Evolutionary conservation across 2,113 vertebrate genomes (phyloP).

Genomic region (Sapayoa aenigma): DNA sequence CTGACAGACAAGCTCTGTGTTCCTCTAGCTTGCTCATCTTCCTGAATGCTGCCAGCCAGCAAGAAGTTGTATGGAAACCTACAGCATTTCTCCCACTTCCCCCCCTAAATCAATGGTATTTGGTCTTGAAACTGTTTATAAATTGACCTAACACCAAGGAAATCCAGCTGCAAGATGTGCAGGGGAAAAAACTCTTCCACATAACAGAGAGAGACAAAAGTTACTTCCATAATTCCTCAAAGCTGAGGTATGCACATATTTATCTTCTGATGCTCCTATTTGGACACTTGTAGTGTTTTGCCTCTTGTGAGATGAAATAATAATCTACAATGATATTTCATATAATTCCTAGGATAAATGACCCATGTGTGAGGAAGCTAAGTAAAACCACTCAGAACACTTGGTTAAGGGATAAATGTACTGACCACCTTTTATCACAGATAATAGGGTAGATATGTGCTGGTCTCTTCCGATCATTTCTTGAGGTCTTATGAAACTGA

Average conservation of each 20-base stretch:
- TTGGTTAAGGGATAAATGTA: background rate
- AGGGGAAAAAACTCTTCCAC: background rate
- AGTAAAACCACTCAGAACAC: background rate
- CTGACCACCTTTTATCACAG: background rate
- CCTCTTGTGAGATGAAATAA: background rate
- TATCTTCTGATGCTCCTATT: background rate
- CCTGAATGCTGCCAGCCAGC: background rate
- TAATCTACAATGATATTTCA: background rate
- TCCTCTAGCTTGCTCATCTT: background rate
- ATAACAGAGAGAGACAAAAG: background rate
- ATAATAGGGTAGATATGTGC: background rate
- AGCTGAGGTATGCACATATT: background rate
- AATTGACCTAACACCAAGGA: background rate
- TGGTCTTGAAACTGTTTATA: background rate
- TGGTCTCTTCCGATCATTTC: background rate
- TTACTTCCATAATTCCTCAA: background rate
- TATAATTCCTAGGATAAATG: background rate
- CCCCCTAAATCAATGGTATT: background rate
- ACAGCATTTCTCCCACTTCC: background rate
- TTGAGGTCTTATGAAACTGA: background rate
- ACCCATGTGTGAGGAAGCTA: background rate
- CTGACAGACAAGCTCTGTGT: background rate
- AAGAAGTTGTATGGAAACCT: background rate
- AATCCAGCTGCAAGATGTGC: background rate
- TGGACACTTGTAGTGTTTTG: background rate